Evolutionary conservation across 2,113 vertebrate species (phyloP).

Genomic region (Tinamus guttatus): DNA sequence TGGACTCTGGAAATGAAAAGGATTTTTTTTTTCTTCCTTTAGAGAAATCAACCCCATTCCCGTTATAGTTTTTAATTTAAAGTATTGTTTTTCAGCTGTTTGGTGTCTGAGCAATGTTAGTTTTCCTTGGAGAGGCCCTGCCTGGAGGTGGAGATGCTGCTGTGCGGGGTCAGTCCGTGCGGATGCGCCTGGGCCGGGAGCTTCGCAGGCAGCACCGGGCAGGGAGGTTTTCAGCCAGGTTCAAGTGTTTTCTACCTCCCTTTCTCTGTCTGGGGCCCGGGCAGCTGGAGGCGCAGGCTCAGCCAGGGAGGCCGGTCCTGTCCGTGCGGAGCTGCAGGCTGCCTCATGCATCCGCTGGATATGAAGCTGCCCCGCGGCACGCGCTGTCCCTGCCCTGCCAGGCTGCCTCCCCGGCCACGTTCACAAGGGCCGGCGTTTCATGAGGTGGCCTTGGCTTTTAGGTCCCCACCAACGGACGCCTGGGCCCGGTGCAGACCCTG

Average conservation of each 20-base stretch:
- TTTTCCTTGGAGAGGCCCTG: not conserved
- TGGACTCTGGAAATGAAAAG: not conserved
- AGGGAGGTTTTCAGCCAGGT: not conserved
- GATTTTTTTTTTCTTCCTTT: not conserved
- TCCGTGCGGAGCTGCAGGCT: rapidly evolving
- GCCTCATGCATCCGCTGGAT: rapidly evolving
- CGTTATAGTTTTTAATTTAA: not conserved
- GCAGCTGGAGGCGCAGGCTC: rapidly evolving
- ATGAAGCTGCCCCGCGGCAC: not conserved
- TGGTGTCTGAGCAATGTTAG: not conserved
- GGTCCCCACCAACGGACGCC: rapidly evolving
- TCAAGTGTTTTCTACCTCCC: not conserved
- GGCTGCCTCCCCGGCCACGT: not conserved
- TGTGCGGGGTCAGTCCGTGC: no score
- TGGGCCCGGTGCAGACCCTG: not conserved
- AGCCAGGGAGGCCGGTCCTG: not conserved
- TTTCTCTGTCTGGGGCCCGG: rapidly evolving
- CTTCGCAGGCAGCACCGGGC: rapidly evolving
- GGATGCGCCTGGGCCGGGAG: rapidly evolving
- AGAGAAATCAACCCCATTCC: not conserved
- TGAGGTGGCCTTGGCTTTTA: not conserved
- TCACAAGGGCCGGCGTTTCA: not conserved
- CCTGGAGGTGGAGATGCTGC: no score
- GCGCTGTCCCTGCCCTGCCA: not conserved
- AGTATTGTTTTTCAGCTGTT: not conserved